Evolutionary conservation across 2,797 vertebrate species (phyloP).

Genomic region (Silurus aristotelis): DNA sequence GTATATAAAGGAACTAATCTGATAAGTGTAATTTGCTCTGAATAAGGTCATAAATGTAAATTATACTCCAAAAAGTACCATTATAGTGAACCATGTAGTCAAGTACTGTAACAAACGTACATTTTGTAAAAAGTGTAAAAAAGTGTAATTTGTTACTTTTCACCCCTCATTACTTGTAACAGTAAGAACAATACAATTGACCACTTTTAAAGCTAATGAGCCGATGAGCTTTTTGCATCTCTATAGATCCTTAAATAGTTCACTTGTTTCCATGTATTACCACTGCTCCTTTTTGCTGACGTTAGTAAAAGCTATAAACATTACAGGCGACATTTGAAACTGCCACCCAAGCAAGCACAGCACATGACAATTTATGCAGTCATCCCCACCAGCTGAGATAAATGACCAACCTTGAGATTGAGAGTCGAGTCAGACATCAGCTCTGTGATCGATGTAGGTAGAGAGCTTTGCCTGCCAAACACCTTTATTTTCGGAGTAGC

Average conservation of each 20-base stretch:
- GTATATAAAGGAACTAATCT: too few relatives aligned
- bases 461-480: constrained; percentile 37
- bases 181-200: background rate
- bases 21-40: too few relatives aligned
- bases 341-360: constrained; percentile 26
- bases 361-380: constrained; percentile 40
- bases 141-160: background rate
- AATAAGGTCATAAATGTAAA: too few relatives aligned
- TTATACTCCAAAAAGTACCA: background rate
- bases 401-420: constrained; percentile 37
- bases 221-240: background rate
- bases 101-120: background rate
- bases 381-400: constrained; percentile 26
- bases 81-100: background rate
- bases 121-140: too few relatives aligned
- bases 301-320: constrained; percentile 19
- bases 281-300: constrained; percentile 28
- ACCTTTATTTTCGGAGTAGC: constrained; percentile 37
- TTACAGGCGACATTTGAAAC: constrained; percentile 36
- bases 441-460: constrained; percentile 47
- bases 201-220: background rate
- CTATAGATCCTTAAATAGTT: background rate
- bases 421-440: constrained; percentile 37
- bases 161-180: background rate
- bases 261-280: background rate